Evolutionary conservation across 2,888 invertebrate genomes (phyloP).

Genomic region (Ennomos erosarius): DNA sequence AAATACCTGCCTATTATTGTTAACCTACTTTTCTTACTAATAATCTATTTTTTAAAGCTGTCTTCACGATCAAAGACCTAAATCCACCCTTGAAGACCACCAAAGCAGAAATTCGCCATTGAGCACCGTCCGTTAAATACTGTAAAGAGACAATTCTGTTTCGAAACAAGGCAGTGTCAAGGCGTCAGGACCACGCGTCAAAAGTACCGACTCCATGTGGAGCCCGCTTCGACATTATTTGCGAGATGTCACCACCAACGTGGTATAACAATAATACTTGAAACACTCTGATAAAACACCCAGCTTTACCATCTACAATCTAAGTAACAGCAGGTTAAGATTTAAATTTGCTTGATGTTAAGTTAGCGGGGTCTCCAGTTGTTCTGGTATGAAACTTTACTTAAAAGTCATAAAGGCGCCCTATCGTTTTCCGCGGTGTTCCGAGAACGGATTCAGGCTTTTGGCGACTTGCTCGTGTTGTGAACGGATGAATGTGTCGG

Average conservation of each 20-base stretch:
- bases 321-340: conserved; percentile 26
- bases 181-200: conserved; percentile 50
- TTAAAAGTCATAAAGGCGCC: conserved; percentile 66
- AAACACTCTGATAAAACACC: conserved; percentile 12
- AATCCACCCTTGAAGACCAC: conserved; percentile 27
- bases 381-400: conserved; percentile 43
- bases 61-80: not conserved
- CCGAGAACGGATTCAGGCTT: conserved; percentile 67
- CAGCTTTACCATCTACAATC: not conserved
- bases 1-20: too few species aligned
- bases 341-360: conserved; percentile 29
- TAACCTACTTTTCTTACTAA: too few species aligned
- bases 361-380: conserved; percentile 27
- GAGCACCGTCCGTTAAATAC: conserved; percentile 15
- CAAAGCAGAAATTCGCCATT: conserved; percentile 25
- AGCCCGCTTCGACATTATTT: conserved; percentile 61
- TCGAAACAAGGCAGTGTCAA: conserved; percentile 20
- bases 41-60: not conserved
- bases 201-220: conserved; percentile 61
- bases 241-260: conserved; percentile 70
- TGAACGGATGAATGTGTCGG: conserved; percentile 51
- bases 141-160: conserved; percentile 41
- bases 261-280: conserved; percentile 56
- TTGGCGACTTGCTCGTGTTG: conserved; percentile 58
- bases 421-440: conserved; percentile 76